These are phyloP conservation scores for Zeugodacus cucurbitae DNA, from an alignment of 1,140 invertebrate species.

Conservation along the genomic window DNA sequence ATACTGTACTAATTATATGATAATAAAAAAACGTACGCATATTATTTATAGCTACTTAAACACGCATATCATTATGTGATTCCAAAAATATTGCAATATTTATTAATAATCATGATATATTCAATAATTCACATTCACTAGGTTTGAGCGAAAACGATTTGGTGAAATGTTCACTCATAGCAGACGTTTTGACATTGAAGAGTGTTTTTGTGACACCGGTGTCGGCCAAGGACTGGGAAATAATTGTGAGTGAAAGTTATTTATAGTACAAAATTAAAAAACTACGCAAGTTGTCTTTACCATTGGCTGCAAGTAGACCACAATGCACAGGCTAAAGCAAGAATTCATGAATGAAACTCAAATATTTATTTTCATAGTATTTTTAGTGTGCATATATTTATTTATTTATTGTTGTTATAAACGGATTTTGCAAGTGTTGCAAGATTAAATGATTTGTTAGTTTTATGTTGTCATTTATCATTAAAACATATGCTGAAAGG, in stretches of 20 bases:
- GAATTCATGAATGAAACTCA: neutral
- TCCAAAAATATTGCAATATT: no score
- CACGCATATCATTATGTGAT: no score
- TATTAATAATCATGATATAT: neutral
- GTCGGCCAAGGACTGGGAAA: slow-evolving; percentile 65
- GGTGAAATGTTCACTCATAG: slow-evolving; percentile 62
- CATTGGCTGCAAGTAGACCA: neutral
- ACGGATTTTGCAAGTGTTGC: no score
- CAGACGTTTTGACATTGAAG: slow-evolving; percentile 58
- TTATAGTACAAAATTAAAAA: slow-evolving; percentile 40
- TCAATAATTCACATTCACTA: slow-evolving; percentile 45
- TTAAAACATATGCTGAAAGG: neutral
- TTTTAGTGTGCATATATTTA: neutral
- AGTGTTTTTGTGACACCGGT: slow-evolving; percentile 63
- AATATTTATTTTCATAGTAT: neutral
- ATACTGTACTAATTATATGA: no score
- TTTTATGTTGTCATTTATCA: neutral
- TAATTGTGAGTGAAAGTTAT: slow-evolving; percentile 58
- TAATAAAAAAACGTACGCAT: no score
- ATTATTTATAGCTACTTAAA: no score
- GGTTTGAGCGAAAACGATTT: slow-evolving; percentile 63
- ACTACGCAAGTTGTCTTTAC: slow-evolving; percentile 28
- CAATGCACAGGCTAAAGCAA: neutral
- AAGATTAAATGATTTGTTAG: neutral
- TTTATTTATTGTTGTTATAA: neutral